Percentiles rank a stretch among this genome's conserved stretches.
Evolutionary conservation across 2,797 vertebrate species (phyloP).

Genomic region (Saxicola maurus): DNA sequence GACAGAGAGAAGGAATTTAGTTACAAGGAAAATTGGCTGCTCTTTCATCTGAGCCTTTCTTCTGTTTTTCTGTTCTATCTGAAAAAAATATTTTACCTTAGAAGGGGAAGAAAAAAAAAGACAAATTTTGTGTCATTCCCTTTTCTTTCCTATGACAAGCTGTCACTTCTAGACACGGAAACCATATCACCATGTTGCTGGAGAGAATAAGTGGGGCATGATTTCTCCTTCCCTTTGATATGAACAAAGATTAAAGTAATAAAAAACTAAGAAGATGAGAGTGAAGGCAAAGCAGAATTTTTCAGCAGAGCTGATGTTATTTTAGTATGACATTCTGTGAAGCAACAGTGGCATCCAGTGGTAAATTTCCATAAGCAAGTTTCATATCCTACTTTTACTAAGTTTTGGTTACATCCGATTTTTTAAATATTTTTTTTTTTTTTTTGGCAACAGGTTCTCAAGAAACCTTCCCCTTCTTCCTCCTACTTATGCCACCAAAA

Average conservation of each 20-base stretch:
- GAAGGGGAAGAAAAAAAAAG: not conserved
- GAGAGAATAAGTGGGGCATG: conserved; percentile 28
- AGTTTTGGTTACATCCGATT: not conserved
- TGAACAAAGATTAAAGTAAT: conserved; percentile 52
- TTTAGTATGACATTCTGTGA: conserved; percentile 26
- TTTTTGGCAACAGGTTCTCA: not conserved
- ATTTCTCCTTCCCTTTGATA: conserved; percentile 39
- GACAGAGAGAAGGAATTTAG: not conserved
- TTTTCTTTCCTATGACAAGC: conserved; percentile 45
- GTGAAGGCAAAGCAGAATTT: conserved; percentile 14
- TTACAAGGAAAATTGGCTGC: not conserved
- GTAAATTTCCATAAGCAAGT: conserved; percentile 33
- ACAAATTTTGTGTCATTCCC: not conserved
- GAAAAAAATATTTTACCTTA: conserved; percentile 29
- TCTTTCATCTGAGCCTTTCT: conserved; percentile 40
- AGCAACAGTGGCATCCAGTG: conserved; percentile 72
- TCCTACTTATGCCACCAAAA: not conserved
- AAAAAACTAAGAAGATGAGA: conserved; percentile 30
- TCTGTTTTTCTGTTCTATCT: not conserved
- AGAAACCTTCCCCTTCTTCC: not conserved
- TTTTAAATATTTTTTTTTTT: too few relatives aligned
- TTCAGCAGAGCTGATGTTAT: not conserved
- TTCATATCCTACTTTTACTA: not conserved
- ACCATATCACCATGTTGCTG: conserved; percentile 2
- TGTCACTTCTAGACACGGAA: conserved; percentile 44